These are phyloP conservation scores for Baryphthengus martii DNA, from an alignment of 2,113 vertebrate genomes.

Conservation along the genomic window DNA sequence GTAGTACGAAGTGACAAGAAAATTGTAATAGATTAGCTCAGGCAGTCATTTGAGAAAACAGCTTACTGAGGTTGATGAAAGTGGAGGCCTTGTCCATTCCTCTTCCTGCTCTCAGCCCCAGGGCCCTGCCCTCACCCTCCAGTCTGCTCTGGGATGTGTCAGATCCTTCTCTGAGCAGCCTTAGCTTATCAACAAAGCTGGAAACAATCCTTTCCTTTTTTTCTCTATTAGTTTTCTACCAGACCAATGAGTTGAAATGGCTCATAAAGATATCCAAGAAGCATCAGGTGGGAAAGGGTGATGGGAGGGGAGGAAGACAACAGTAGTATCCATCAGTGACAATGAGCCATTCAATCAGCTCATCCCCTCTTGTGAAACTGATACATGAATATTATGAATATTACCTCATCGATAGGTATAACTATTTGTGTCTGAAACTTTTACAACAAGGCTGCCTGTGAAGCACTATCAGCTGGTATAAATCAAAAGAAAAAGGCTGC, in stretches of 20 bases:
- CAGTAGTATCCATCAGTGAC: not conserved
- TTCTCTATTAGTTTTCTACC: not conserved
- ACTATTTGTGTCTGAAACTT: not conserved
- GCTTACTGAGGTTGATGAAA: not conserved
- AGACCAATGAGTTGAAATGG: not conserved
- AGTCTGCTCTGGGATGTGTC: not conserved
- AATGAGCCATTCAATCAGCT: not conserved
- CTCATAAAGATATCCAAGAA: not conserved
- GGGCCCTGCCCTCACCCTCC: not conserved
- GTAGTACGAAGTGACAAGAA: not conserved
- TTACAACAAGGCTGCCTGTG: not conserved
- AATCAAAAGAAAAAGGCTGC: not conserved
- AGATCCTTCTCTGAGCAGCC: not conserved
- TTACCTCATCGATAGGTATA: not conserved
- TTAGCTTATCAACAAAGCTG: not conserved
- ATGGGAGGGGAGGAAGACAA: not conserved
- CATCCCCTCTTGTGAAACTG: not conserved
- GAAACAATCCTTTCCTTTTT: not conserved
- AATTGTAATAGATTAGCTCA: not conserved
- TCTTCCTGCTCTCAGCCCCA: not conserved
- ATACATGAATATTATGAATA: not conserved
- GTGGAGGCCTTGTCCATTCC: not conserved
- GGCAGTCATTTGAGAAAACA: not conserved
- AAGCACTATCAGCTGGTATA: not conserved
- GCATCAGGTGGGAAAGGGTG: not conserved